Conservation (phyloP, 2,113 vertebrate species). For the Morphnarchus princeps region DNA sequence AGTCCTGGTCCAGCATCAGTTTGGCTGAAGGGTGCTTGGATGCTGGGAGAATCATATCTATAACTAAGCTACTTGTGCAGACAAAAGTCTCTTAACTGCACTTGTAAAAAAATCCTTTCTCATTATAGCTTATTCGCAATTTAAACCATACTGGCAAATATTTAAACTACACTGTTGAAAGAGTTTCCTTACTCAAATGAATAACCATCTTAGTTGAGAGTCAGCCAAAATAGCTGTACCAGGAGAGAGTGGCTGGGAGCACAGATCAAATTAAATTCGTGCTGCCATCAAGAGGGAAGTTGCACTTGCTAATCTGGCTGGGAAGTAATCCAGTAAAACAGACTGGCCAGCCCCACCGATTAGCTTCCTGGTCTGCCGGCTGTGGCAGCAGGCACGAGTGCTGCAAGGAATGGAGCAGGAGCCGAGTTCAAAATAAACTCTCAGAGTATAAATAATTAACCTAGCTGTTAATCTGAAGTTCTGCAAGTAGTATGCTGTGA, state of each 20-base stretch:
- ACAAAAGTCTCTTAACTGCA: not conserved
- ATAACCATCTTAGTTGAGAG: not conserved
- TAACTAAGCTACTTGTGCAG: not conserved
- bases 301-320: not conserved
- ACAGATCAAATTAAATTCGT: fast-evolving
- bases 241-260: not conserved
- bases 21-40: no score
- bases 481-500: no score
- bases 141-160: not conserved
- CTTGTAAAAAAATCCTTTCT: not conserved
- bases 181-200: not conserved
- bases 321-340: no score
- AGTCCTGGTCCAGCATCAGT: not conserved
- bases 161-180: not conserved
- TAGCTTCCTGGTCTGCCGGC: fast-evolving
- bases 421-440: not conserved
- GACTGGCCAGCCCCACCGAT: fast-evolving
- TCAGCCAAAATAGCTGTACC: not conserved
- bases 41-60: not conserved
- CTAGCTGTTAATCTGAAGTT: not conserved
- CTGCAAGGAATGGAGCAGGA: not conserved
- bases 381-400: fast-evolving
- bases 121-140: fast-evolving
- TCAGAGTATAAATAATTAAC: not conserved
- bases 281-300: not conserved